These are phyloP conservation scores for Sympetrum striolatum DNA, from an alignment of 2,888 invertebrate species.

Conservation along the genomic window DNA sequence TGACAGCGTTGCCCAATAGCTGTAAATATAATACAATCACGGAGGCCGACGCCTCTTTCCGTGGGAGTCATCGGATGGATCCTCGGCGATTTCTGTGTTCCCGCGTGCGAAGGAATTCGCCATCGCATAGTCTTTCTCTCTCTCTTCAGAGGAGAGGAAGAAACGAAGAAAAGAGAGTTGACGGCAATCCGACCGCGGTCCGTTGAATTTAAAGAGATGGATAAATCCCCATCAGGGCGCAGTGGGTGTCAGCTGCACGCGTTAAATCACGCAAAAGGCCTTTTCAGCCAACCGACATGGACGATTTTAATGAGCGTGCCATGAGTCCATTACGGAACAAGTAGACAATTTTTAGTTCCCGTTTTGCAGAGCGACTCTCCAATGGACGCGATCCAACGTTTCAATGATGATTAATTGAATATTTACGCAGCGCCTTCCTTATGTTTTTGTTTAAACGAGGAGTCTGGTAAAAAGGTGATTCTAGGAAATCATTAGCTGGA, in stretches of 20 bases:
- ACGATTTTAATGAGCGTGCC: conserved; percentile 24
- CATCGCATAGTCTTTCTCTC: neutral
- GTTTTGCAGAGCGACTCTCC: neutral
- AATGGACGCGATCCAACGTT: neutral
- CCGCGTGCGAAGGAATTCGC: neutral
- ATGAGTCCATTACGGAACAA: conserved; percentile 17
- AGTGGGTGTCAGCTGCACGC: conserved; percentile 33
- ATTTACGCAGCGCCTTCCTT: neutral
- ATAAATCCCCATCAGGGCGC: conserved; percentile 28
- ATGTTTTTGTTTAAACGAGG: neutral
- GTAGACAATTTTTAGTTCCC: neutral
- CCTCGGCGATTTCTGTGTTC: neutral
- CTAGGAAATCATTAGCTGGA: neutral
- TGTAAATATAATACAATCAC: neutral
- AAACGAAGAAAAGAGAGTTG: neutral
- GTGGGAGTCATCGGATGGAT: neutral
- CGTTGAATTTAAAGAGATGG: conserved; percentile 23
- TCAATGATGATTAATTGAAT: neutral
- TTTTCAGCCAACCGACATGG: conserved; percentile 14
- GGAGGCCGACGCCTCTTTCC: neutral
- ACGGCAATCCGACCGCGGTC: conserved; percentile 23
- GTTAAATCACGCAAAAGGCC: conserved; percentile 27
- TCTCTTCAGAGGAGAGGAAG: neutral
- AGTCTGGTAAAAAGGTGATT: neutral
- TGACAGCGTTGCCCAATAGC: neutral